A percentile compares a stretch with the other conserved stretches of the same genome.
Conservation (phyloP, 1,140 invertebrate species). For the Danaus melanippus region DNA sequence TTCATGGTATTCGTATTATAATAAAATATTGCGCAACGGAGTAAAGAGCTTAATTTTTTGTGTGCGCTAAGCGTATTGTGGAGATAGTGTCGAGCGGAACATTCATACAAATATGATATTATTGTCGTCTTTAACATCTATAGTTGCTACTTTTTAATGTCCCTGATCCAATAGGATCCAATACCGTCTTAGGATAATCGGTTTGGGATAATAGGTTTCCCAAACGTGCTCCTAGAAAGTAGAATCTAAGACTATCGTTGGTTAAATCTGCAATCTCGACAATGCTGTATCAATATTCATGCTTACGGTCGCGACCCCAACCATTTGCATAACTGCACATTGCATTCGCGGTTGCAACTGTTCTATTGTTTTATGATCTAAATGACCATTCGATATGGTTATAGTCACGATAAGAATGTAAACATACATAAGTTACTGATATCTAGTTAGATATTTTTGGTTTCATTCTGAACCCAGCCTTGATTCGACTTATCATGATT, state of each 20-base stretch:
- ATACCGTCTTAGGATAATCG: slow-evolving; percentile 45
- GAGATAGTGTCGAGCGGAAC: slow-evolving; percentile 5
- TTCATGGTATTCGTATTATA: slow-evolving; percentile 46
- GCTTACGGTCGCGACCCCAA: slow-evolving; percentile 61
- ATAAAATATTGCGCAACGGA: slow-evolving; percentile 39
- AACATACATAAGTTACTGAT: slow-evolving; percentile 31
- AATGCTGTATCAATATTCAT: slow-evolving; percentile 70
- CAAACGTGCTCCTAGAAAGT: slow-evolving; percentile 61
- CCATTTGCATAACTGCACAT: slow-evolving; percentile 67
- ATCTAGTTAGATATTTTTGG: slow-evolving; percentile 20
- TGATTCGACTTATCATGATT: slow-evolving; percentile 17
- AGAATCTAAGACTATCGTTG: slow-evolving; percentile 48
- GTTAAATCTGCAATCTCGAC: slow-evolving; percentile 62
- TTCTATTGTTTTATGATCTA: slow-evolving; percentile 70
- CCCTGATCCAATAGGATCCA: slow-evolving; percentile 21
- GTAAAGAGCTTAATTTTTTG: slow-evolving; percentile 5
- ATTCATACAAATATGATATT: slow-evolving; percentile 5
- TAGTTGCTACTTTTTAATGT: slow-evolving; percentile 16
- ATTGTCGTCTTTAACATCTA: slow-evolving; percentile 8
- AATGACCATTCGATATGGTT: slow-evolving; percentile 63
- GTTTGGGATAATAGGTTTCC: slow-evolving; percentile 56
- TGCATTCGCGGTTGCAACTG: slow-evolving; percentile 62
- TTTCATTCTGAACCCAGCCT: slow-evolving; percentile 14
- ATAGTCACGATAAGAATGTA: slow-evolving; percentile 62
- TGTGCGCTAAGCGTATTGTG: slow-evolving; percentile 1